Percentiles rank a stretch among this genome's conserved stretches.
Conservation (phyloP, 2,113 vertebrate genomes). For the Bambusicola thoracicus region DNA sequence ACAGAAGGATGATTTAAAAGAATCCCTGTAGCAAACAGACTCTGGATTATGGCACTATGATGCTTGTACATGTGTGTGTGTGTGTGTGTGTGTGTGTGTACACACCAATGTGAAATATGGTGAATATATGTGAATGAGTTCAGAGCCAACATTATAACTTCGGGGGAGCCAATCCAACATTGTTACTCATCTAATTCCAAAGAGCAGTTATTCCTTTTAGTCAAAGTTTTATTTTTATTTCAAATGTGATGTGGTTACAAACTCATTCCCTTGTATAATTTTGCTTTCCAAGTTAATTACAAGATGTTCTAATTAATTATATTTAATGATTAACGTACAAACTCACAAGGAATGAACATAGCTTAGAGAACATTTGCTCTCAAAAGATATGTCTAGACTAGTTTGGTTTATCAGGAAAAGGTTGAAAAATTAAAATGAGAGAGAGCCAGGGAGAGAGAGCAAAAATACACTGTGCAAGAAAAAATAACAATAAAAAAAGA, state of each 20-base stretch:
- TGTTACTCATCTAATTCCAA: constrained; percentile 75
- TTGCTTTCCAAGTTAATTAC: constrained; percentile 77
- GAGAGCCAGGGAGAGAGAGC: constrained; percentile 8
- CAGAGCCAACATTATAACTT: constrained; percentile 41
- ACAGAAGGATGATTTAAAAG: background rate
- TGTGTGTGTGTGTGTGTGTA: background rate
- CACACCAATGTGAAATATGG: background rate
- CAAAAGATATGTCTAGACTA: constrained; percentile 74
- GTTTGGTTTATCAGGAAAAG: constrained; percentile 73
- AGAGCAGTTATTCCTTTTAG: constrained; percentile 70
- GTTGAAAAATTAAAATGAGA: constrained; percentile 69
- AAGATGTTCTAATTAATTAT: constrained; percentile 78
- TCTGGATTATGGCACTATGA: background rate
- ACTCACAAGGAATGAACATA: constrained; percentile 70
- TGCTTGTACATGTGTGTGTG: background rate
- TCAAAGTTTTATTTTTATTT: constrained; percentile 75
- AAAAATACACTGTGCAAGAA: constrained; percentile 57
- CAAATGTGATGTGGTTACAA: constrained; percentile 74
- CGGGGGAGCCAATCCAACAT: constrained; percentile 53
- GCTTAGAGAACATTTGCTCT: constrained; percentile 72
- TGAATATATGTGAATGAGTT: background rate
- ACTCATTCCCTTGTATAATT: constrained; percentile 76
- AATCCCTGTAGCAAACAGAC: background rate
- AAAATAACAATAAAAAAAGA: constrained; percentile 70
- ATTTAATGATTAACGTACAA: constrained; percentile 79